phyloP scores from a whole-genome alignment of 1,140 invertebrate species.

The Drosophila subpulchrella region DNA sequence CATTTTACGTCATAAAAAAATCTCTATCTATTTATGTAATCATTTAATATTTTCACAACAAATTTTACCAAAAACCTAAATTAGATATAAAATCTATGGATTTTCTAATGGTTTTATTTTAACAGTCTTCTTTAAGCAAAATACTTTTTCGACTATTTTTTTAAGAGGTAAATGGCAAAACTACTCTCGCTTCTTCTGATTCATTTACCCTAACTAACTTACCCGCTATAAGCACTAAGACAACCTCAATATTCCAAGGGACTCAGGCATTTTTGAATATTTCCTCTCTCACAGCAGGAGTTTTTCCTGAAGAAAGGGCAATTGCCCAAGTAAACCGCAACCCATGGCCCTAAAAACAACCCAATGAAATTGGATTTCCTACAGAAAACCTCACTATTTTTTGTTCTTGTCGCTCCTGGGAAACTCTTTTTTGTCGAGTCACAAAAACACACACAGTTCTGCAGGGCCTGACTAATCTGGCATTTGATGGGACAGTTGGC shows the following conservation, averaged over 20 bases:
- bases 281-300: not conserved
- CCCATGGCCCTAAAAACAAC: slow-evolving; percentile 5
- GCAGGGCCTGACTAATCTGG: slow-evolving; percentile 33
- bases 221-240: not conserved
- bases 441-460: not conserved
- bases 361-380: slow-evolving; percentile 29
- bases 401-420: not conserved
- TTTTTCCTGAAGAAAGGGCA: not conserved
- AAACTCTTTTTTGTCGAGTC: slow-evolving; percentile 23
- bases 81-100: too few species aligned
- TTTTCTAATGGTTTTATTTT: too few species aligned
- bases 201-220: not conserved
- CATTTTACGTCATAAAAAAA: too few species aligned
- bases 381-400: slow-evolving; percentile 4
- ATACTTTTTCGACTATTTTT: too few species aligned
- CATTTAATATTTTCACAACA: too few species aligned
- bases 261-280: not conserved
- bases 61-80: too few species aligned
- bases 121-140: too few species aligned
- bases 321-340: slow-evolving; percentile 15
- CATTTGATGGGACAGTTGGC: slow-evolving; percentile 35
- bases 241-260: not conserved
- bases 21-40: too few species aligned
- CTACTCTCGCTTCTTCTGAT: not conserved
- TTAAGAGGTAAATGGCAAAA: too few species aligned